A percentile compares a stretch with the other conserved stretches of the same genome.
These are phyloP conservation scores for Phoeniculus purpureus DNA, from an alignment of 2,797 vertebrate species.

Conservation along the genomic window DNA sequence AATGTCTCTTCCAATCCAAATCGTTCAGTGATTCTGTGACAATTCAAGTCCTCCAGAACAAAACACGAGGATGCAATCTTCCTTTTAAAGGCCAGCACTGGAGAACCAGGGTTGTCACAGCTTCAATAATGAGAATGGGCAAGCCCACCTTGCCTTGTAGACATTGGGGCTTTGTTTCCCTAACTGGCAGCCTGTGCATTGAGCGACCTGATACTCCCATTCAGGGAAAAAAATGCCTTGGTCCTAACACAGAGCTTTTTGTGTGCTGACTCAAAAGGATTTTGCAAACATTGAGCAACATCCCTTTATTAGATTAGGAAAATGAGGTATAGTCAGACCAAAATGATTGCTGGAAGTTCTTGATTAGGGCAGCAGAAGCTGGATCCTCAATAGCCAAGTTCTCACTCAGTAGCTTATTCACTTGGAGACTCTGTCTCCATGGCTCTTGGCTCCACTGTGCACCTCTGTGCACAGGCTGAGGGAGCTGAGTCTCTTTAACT, in stretches of 20 bases:
- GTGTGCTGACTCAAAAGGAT: background rate
- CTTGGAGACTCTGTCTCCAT: background rate
- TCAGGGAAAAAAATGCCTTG: conserved; percentile 2
- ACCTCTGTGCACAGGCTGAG: too few relatives aligned
- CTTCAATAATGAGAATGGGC: background rate
- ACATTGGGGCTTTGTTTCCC: background rate
- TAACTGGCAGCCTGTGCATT: background rate
- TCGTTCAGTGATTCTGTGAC: background rate
- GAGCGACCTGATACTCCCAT: background rate
- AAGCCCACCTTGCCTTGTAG: background rate
- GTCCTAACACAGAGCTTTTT: background rate
- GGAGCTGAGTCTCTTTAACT: too few relatives aligned
- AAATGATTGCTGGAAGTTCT: background rate
- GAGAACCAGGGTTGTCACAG: background rate
- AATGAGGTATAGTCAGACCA: background rate
- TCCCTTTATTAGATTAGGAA: background rate
- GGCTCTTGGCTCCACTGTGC: background rate
- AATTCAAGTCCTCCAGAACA: background rate
- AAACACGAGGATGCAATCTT: background rate
- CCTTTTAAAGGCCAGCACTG: background rate
- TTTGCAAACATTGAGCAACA: conserved; percentile 43
- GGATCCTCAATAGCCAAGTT: background rate
- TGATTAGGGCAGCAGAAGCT: background rate
- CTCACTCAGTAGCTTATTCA: background rate
- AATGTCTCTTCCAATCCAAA: background rate